These are phyloP conservation scores for Promerops cafer DNA, from an alignment of 2,113 vertebrate genomes.

Conservation along the genomic window DNA sequence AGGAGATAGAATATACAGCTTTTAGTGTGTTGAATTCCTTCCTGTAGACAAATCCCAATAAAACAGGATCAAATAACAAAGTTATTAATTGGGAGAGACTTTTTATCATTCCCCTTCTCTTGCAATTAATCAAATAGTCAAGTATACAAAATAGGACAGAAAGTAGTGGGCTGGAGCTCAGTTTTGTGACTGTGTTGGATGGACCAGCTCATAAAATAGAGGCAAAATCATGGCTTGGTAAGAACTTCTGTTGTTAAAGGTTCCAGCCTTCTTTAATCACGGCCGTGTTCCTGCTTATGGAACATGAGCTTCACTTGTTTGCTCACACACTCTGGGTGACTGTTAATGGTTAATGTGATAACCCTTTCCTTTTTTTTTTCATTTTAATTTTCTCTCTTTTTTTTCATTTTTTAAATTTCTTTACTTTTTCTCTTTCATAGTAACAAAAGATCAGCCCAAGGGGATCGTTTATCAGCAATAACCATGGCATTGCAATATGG, in stretches of 20 bases:
- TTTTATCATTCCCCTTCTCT: background rate
- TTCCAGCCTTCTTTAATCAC: background rate
- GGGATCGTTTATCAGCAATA: conserved; percentile 93
- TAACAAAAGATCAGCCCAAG: conserved; percentile 91
- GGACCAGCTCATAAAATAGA: background rate
- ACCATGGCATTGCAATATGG: conserved; percentile 98
- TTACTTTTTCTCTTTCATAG: conserved; percentile 64
- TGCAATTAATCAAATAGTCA: background rate
- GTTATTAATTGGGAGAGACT: background rate
- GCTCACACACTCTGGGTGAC: background rate
- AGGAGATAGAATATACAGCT: background rate
- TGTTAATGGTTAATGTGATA: background rate
- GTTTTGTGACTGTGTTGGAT: background rate
- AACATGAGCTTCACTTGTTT: background rate
- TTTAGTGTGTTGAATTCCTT: background rate
- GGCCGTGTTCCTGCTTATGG: background rate
- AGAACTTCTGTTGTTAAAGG: background rate
- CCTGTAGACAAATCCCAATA: background rate
- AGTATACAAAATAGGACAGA: background rate
- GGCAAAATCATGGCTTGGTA: background rate
- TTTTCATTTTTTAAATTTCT: background rate
- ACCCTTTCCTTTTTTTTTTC: background rate
- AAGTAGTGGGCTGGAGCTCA: background rate
- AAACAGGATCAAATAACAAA: background rate
- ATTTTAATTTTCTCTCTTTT: background rate